phyloP scores from a whole-genome alignment of 2,797 vertebrate species.

The Carcharodon carcharias region DNA sequence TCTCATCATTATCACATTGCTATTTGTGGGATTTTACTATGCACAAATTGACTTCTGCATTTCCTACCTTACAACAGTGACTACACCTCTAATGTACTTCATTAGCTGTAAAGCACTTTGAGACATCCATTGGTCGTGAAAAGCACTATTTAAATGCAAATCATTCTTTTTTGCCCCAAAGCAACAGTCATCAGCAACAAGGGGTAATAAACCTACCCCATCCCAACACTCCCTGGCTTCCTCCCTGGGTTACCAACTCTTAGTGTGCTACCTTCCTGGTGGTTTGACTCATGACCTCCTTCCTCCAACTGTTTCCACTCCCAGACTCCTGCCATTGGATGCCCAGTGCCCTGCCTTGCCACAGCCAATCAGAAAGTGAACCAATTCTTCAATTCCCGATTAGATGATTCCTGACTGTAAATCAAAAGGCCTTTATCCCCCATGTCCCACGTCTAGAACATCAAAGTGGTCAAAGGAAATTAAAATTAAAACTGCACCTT shows the following conservation, averaged over 20 bases:
- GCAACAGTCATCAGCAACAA: background rate
- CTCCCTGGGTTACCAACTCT: background rate
- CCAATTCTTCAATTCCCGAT: background rate
- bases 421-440: background rate
- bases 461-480: background rate
- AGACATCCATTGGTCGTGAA: no score
- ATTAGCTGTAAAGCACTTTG: no score
- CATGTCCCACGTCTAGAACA: no score
- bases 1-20: no score
- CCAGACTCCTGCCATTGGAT: background rate
- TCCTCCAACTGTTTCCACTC: no score
- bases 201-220: background rate
- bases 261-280: background rate
- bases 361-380: background rate
- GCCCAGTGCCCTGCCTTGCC: background rate
- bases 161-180: no score
- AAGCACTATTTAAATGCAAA: no score
- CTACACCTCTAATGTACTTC: no score
- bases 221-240: background rate
- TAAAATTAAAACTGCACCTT: background rate
- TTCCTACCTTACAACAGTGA: no score
- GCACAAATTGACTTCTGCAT: no score
- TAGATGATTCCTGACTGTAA: background rate
- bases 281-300: background rate
- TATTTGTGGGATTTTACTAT: no score